A percentile compares a stretch with the other conserved stretches of the same genome.
phyloP scores from a whole-genome alignment of 2,888 invertebrate genomes.

The Megalurothrips usitatus region DNA sequence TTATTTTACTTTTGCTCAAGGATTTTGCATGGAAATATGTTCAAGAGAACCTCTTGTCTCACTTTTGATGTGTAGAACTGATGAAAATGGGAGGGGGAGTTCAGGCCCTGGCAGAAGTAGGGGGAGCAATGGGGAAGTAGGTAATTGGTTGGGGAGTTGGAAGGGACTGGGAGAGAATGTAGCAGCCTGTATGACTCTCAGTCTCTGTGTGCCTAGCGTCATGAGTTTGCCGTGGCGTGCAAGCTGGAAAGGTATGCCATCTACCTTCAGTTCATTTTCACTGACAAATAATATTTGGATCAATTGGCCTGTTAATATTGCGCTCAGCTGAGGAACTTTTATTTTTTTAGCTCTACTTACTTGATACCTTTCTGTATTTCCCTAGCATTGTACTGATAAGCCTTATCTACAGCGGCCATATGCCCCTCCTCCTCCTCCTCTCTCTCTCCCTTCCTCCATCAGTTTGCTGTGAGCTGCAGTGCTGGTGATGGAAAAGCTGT shows the following conservation, averaged over 20 bases:
- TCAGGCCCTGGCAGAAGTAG: constrained; percentile 11
- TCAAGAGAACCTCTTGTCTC: not conserved
- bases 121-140: not conserved
- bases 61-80: not conserved
- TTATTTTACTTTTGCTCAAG: not conserved
- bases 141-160: not conserved
- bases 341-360: too few species aligned
- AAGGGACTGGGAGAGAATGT: not conserved
- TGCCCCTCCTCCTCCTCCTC: not conserved
- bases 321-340: too few species aligned
- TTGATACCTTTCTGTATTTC: not conserved
- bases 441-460: not conserved
- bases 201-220: not conserved
- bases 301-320: too few species aligned
- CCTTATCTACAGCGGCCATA: not conserved
- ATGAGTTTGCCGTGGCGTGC: not conserved
- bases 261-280: too few species aligned
- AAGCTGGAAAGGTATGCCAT: not conserved
- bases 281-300: too few species aligned
- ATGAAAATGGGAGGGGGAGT: constrained; percentile 11
- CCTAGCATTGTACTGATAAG: not conserved
- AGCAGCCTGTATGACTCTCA: not conserved
- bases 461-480: not conserved
- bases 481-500: too few species aligned
- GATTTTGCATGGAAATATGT: not conserved